A percentile compares a stretch with the other conserved stretches of the same genome.
Conservation (phyloP, 2,888 invertebrate species). For the Aphidoletes aphidimyza region DNA sequence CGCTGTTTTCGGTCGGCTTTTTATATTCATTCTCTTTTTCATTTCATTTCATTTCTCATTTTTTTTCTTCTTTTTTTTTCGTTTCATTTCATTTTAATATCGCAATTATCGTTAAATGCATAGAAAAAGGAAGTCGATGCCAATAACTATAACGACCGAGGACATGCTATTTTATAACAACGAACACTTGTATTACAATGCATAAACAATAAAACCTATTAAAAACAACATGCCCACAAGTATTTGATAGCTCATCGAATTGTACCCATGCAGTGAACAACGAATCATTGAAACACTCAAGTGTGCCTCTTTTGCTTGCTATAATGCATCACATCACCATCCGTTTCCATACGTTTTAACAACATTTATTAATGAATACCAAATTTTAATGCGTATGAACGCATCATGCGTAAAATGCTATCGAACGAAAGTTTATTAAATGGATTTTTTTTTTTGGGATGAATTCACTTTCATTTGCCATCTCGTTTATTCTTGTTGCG, state of each 20-base stretch:
- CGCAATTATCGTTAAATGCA: conserved; percentile 16
- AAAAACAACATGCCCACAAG: background rate
- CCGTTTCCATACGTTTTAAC: conserved; percentile 20
- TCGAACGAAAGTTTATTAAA: conserved; percentile 13
- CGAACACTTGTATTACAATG: conserved; percentile 2
- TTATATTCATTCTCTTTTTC: too few species aligned
- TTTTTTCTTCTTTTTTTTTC: background rate
- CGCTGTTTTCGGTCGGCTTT: too few species aligned
- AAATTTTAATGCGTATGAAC: background rate
- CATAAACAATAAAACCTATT: background rate
- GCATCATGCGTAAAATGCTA: conserved; percentile 8
- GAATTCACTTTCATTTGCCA: background rate
- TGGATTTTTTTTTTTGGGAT: background rate
- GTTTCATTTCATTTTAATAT: background rate
- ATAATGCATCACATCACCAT: background rate
- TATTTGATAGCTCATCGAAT: background rate
- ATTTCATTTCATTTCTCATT: too few species aligned
- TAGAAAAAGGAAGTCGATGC: conserved; percentile 25
- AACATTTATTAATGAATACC: conserved; percentile 33
- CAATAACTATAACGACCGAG: background rate
- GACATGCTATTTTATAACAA: background rate
- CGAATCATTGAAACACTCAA: background rate
- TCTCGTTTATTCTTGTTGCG: too few species aligned
- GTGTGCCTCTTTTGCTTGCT: background rate
- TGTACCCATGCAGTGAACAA: background rate